Conservation (phyloP, 2,797 vertebrate species). For the Spinus pinus region DNA sequence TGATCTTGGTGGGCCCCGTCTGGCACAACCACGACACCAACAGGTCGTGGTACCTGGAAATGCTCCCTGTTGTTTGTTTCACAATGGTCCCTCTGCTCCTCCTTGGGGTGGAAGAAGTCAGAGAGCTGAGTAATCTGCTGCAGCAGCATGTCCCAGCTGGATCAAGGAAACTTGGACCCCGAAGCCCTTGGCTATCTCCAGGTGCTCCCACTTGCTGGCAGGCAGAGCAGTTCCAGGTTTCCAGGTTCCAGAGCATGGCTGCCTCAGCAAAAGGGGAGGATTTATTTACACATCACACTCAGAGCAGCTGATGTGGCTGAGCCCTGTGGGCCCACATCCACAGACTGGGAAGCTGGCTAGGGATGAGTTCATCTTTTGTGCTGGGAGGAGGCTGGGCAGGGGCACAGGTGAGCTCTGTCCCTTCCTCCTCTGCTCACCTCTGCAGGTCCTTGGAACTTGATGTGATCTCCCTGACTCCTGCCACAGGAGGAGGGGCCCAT, state of each 20-base stretch:
- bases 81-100: neutral
- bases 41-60: neutral
- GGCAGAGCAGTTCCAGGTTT: neutral
- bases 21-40: neutral
- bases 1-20: fast-evolving
- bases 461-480: neutral
- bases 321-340: fast-evolving
- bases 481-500: neutral
- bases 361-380: neutral
- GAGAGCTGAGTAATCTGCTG: neutral
- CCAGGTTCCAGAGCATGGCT: neutral
- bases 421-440: neutral
- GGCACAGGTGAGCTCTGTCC: neutral
- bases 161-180: neutral
- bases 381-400: neutral
- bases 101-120: neutral
- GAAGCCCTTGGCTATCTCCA: neutral
- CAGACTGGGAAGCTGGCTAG: neutral
- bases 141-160: neutral
- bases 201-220: neutral
- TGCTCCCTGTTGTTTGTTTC: neutral
- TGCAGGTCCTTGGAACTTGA: neutral
- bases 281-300: fast-evolving
- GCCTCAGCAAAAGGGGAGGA: neutral
- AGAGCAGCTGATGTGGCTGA: neutral